Evolutionary conservation across 2,113 vertebrate species (phyloP), one percentile per base, ranked within the genome.

Genomic region (Tetraodon nigroviridis): DNA sequence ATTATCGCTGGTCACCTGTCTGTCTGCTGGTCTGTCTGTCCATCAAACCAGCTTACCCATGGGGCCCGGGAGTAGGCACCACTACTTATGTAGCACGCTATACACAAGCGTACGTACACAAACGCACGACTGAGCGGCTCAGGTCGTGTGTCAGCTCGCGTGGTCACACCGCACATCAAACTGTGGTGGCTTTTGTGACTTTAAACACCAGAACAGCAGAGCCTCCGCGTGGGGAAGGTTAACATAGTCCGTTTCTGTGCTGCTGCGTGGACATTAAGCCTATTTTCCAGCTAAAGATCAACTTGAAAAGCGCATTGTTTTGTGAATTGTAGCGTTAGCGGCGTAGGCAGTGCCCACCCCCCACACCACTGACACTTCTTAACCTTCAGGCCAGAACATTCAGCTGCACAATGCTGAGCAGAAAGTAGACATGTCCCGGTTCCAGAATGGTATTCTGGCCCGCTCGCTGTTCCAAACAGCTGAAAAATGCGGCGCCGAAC

Each of bases 221-320:
- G 63, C 32, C 19, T 57, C 42, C 20, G 50, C 44, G 49, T 44
- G 47, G 45, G 75, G 50, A 76, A 81, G 65, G 71, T 84, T 73
- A 82, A 80, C 76, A 75, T 55, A 67, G 61, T 67, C 47, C 11
- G 64, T 50, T 7, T 41, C 82, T 66, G 42, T 41, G 67, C 69
- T 41, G 64, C 74, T 49, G 64, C 61, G 70, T 10, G 78, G 75
- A 81, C 76, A 84, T 79, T 84, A 86, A 84, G 80, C 84, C 84
- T 86, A 81, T 84, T 86, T 86, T 82, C 78, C 80, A 81, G 82
- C 75, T 57, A 74, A 75, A 69, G 78, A 78, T 83, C 78, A 81
- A 62, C 20, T 61, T 84, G 81, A 82, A 86, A 84, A 76, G 84
- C 54, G 5, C 6, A 79, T 86, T 86, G 82, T 86, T 73, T 64